phyloP scores from a whole-genome alignment of 2,888 invertebrate species.

The Cyclophora albipunctata region DNA sequence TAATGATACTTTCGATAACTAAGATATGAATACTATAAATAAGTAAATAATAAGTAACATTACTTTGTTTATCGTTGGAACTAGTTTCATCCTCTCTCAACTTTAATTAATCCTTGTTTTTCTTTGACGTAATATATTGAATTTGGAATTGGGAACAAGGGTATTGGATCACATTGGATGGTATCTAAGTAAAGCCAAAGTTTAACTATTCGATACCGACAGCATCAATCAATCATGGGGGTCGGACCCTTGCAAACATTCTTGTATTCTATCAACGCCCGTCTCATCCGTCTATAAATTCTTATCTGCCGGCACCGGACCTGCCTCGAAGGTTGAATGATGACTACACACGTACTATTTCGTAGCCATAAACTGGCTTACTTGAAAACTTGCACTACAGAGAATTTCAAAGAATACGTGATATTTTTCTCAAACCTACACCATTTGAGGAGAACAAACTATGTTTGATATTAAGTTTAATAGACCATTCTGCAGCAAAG shows the following conservation, averaged over 20 bases:
- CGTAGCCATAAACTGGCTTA: constrained; percentile 32
- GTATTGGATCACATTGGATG: no score
- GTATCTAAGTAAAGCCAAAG: constrained; percentile 4
- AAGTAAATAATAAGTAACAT: no score
- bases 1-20: no score
- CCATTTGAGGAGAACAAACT: no score
- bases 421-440: no score
- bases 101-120: constrained; percentile 13
- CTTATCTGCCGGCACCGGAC: constrained; percentile 54
- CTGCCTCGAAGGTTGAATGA: constrained; percentile 52
- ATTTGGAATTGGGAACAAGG: no score
- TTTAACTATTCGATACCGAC: constrained; percentile 37
- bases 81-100: constrained; percentile 58
- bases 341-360: constrained; percentile 51
- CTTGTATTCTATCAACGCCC: constrained; percentile 59
- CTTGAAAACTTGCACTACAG: constrained; percentile 19
- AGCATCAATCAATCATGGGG: constrained; percentile 59
- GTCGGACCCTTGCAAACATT: constrained; percentile 42
- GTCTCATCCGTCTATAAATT: constrained; percentile 63
- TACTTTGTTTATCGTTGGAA: no score
- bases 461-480: no score
- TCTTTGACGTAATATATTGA: not conserved
- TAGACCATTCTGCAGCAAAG: constrained; percentile 16
- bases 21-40: no score
- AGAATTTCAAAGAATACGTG: no score